Evolutionary conservation across 2,113 vertebrate species (phyloP).

Genomic region (Cardinalis cardinalis): DNA sequence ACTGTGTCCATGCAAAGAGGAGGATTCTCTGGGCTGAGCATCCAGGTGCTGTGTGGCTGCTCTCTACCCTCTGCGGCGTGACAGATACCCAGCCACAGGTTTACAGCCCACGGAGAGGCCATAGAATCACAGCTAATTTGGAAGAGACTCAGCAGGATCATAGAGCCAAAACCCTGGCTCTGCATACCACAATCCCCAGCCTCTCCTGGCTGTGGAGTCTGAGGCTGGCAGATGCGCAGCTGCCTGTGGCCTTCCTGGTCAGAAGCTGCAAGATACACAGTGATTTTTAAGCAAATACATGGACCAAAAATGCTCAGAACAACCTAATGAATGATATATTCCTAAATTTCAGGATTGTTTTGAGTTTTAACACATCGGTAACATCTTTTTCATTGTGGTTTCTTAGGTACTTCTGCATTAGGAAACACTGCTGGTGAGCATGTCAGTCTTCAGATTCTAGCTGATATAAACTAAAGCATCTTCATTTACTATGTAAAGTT

Average conservation of each 20-base stretch:
- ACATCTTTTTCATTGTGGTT: not conserved
- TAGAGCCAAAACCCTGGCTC: not conserved
- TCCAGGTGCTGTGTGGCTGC: not conserved
- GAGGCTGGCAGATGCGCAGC: not conserved
- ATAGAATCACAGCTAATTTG: not conserved
- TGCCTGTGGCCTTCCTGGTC: not conserved
- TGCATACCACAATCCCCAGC: fast-evolving
- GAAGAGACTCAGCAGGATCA: not conserved
- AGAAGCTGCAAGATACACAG: not conserved
- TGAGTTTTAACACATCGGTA: not conserved
- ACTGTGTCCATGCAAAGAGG: fast-evolving
- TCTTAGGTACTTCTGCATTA: not conserved
- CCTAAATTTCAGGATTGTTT: not conserved
- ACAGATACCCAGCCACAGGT: not conserved
- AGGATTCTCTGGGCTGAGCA: not conserved
- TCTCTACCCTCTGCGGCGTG: not conserved
- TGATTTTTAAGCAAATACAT: not conserved
- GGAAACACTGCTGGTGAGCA: not conserved
- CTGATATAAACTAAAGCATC: not conserved
- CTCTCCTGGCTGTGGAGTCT: fast-evolving
- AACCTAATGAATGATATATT: not conserved
- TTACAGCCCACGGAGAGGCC: not conserved
- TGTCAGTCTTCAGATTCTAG: not conserved
- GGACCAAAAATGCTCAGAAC: not conserved
- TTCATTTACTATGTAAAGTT: not conserved